Base-by-base conservation (phyloP, 2,888 invertebrate genomes). In the Spicauda simplicius region DNA sequence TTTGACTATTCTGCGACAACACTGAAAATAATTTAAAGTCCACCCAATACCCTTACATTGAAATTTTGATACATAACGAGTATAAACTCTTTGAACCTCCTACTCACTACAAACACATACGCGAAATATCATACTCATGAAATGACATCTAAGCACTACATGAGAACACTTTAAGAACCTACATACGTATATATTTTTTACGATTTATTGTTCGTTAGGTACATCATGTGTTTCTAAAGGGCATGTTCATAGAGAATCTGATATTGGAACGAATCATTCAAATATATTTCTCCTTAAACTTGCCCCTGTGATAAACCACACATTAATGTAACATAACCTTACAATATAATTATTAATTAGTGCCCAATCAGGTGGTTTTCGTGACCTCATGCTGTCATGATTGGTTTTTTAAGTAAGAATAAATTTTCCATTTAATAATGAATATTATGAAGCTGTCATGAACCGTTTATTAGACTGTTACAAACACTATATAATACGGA, bases 51-150 rank as follows among this genome's bases (percentile, higher is more conserved):
- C n/a, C n/a, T 76, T 73, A 76, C 11, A 16, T 16, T 16, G 16
- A 48, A 37, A 37, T 12, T 37, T 37, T 37, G 33, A 6, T 6
- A 33, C 8, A 33, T 8, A 12, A 37, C 37, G 37, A 37, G 37
- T 45, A 45, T 65, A 61, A 50, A 33, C 54, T 41, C 11, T 33
- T 18, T 37, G 53, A 30, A 67, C 50, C 52, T 37, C 62, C 80
- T 83, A 82, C 76, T 56, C 71, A 52, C 83, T 71, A 73, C 83
- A 69, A 72, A 74, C 79, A 83, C 78, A 73, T 76, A 77, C 77
- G 73, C 68, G 41, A 41, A 77, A 64, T 71, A 73, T n/a, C 18
- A 67, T 69, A 64, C 45, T 48, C 59, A 54, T 59, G 45, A 59
- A 18, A 62, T 73, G 71, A 80, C 72, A 72, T 64, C 73, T 70